A percentile compares a stretch with the other conserved stretches of the same genome.
phyloP scores from a whole-genome alignment of 2,113 vertebrate species.

The Prionailurus bengalensis region DNA sequence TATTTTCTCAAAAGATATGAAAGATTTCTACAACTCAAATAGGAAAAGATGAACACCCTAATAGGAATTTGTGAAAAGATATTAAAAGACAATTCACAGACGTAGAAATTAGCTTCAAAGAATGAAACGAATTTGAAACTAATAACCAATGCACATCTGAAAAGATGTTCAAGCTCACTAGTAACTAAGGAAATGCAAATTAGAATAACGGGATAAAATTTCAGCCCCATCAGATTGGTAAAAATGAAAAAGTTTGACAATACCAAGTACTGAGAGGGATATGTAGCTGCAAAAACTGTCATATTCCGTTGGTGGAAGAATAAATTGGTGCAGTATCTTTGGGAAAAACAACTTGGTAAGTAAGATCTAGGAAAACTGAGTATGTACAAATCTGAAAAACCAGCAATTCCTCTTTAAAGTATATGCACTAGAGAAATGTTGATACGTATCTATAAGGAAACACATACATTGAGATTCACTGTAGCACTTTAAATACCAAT shows the following conservation, averaged over 20 bases:
- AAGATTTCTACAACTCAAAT: background rate
- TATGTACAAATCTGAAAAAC: background rate
- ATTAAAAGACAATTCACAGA: background rate
- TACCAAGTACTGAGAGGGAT: background rate
- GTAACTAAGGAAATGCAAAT: background rate
- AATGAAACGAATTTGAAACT: background rate
- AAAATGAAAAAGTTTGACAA: conserved; percentile 4
- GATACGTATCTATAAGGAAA: background rate
- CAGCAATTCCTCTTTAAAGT: background rate
- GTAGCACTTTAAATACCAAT: background rate
- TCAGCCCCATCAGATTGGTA: background rate
- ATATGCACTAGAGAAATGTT: background rate
- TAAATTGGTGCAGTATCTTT: background rate
- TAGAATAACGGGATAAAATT: background rate
- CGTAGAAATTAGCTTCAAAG: background rate
- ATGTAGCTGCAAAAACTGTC: background rate
- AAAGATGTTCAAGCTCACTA: background rate
- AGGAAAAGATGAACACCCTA: background rate
- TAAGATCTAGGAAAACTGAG: background rate
- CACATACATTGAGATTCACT: background rate
- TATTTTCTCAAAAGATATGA: conserved; percentile 6
- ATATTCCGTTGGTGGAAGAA: background rate
- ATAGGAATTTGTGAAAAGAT: background rate
- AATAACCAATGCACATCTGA: background rate
- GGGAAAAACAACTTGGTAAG: background rate